Base-by-base conservation (phyloP, 35 echinoderm and acorn worm species). In the Apostichopus parvimensis region DNA sequence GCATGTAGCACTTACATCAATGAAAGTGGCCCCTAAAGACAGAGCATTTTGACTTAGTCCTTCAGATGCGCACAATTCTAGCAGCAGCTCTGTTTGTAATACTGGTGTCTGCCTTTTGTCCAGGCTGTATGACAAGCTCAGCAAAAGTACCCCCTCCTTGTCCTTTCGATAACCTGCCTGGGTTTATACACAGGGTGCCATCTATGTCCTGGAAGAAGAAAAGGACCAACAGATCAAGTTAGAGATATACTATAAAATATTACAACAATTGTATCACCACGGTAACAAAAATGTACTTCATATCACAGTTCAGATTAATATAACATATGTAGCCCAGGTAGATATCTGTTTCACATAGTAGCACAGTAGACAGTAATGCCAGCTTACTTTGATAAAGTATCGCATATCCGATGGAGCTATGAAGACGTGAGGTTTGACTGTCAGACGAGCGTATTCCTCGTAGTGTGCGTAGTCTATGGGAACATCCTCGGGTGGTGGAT, bases 81-180 rank as follows among this genome's bases (percentile, higher is more conserved):
- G 93, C 95, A 45, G 90, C 92, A 59, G 95, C 87, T 20, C 92
- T 71, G 53, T 53, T 72, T 20, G 60, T 66, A 13, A 93, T 91
- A 56, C 88, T 70, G 26, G 56, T 60, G 12, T 71, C 76, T 7
- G 22, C 59, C 17, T 79, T 70, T n/a, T 79, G 79, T 21, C 78
- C 80, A 59, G 92, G 94, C 13, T 95, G 28, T 25, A 98, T 79
- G 6, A 98, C 90, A 6, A 98, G 54, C 62, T 92, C 91, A 14
- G 88, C 87, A 78, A 94, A 98, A 0, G 96, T 98, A 54, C 96
- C 96, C 78, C 96, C 96, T 59, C 91, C 94, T 91, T 98, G 96
- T 90, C 94, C 96, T 73, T 93, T 95, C 21, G 96, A 86, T 68
- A 95, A 22, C 18, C 95, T 77, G 9, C 94, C 96, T 11, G 96